phyloP scores from a whole-genome alignment of 2,113 vertebrate genomes.

The Gnathonemus longibarbis region DNA sequence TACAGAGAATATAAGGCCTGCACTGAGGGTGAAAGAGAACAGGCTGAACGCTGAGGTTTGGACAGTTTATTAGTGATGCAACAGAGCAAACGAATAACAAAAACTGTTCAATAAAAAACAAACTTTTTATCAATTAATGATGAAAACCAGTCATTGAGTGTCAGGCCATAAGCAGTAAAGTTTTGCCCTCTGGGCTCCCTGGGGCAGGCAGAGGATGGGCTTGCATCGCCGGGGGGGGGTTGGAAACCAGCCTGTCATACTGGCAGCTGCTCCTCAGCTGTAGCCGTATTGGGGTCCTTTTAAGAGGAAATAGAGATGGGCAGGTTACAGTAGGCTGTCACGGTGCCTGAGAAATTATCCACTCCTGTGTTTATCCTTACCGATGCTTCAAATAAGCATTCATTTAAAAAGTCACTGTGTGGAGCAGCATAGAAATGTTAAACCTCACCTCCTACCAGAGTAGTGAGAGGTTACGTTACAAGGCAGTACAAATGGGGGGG shows the following conservation, averaged over 20 bases:
- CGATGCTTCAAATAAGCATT: background rate
- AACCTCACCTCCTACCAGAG: background rate
- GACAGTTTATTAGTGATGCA: conserved; percentile 1
- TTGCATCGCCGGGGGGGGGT: background rate
- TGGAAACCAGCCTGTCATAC: background rate
- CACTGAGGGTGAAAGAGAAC: background rate
- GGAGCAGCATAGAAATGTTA: background rate
- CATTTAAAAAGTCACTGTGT: background rate
- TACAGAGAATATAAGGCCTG: background rate
- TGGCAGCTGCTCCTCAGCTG: background rate
- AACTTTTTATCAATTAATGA: background rate
- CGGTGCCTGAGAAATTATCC: background rate
- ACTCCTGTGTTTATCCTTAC: background rate
- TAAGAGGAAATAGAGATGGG: background rate
- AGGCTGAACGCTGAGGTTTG: background rate
- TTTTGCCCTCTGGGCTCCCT: background rate
- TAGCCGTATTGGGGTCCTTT: background rate
- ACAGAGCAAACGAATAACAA: background rate
- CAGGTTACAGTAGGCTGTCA: background rate
- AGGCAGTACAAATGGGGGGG: background rate
- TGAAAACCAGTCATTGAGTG: background rate
- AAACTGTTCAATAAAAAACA: background rate
- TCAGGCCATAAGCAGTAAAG: background rate
- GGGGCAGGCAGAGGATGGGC: background rate
- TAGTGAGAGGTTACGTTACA: too few species aligned